phyloP scores from a whole-genome alignment of 2,113 vertebrate genomes.

The Scytalopus superciliaris region DNA sequence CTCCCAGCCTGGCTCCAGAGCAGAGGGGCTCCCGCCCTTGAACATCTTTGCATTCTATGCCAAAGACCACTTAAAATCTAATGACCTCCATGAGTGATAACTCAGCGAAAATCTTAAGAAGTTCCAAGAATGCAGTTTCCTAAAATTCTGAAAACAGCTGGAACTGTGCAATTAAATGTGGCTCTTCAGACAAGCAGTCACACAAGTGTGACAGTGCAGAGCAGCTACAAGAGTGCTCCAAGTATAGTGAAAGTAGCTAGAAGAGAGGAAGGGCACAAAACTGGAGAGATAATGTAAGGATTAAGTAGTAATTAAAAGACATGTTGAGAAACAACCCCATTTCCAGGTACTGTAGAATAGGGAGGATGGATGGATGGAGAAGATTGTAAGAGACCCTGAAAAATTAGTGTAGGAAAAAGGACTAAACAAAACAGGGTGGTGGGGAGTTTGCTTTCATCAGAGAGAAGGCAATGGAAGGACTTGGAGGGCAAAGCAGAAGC shows the following conservation, averaged over 20 bases:
- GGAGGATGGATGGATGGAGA: not conserved
- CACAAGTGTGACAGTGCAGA: not conserved
- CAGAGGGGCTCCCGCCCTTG: not conserved
- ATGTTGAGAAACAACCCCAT: not conserved
- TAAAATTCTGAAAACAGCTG: not conserved
- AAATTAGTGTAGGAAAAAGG: not conserved
- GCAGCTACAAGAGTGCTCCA: not conserved
- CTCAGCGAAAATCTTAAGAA: not conserved
- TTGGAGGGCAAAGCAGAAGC: not conserved
- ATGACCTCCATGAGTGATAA: not conserved
- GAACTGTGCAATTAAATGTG: not conserved
- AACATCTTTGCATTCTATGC: not conserved
- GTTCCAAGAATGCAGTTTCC: not conserved
- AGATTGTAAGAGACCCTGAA: not conserved
- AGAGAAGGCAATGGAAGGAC: not conserved
- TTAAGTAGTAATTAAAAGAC: not conserved
- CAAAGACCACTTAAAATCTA: not conserved
- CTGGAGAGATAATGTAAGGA: not conserved
- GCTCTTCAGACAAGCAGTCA: not conserved
- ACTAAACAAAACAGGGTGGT: not conserved
- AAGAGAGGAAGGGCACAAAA: not conserved
- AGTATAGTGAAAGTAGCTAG: not conserved
- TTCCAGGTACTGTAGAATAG: not conserved
- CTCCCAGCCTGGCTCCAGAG: not conserved
- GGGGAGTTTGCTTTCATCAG: not conserved